Conservation (phyloP, 2,888 invertebrate genomes). For the Ditula angustiorana region DNA sequence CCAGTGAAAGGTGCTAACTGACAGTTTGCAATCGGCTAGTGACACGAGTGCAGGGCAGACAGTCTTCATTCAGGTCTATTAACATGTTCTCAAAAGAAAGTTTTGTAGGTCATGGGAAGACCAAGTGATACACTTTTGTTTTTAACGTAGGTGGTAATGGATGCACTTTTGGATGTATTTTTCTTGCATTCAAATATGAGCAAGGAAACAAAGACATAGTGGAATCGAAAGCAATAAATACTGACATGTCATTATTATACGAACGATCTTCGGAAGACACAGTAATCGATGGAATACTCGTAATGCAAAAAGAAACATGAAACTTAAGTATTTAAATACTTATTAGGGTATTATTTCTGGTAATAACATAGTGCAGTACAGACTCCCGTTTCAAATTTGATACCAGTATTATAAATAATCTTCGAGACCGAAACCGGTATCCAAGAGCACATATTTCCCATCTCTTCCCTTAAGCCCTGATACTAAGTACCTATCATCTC, state of each 20-base stretch:
- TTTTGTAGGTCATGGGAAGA: not conserved
- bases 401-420: no score
- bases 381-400: no score
- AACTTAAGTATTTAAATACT: no score
- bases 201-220: no score
- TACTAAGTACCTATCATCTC: slow-evolving; percentile 8
- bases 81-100: slow-evolving; percentile 8
- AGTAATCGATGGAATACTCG: no score
- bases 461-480: not conserved
- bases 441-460: not conserved
- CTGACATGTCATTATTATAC: no score
- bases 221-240: no score
- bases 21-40: slow-evolving; percentile 4
- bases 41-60: slow-evolving; percentile 2
- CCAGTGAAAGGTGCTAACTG: slow-evolving; percentile 37
- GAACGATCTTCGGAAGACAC: no score
- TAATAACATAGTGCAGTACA: no score
- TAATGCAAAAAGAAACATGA: no score
- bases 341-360: no score
- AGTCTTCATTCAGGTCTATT: slow-evolving; percentile 23
- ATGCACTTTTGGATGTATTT: not conserved
- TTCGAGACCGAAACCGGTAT: not conserved
- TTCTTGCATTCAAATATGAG: no score
- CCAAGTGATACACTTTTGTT: slow-evolving; percentile 9
- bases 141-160: not conserved